These are phyloP conservation scores for Aphelenchoides avenae DNA, from an alignment of 1,140 invertebrate genomes.

Conservation along the genomic window DNA sequence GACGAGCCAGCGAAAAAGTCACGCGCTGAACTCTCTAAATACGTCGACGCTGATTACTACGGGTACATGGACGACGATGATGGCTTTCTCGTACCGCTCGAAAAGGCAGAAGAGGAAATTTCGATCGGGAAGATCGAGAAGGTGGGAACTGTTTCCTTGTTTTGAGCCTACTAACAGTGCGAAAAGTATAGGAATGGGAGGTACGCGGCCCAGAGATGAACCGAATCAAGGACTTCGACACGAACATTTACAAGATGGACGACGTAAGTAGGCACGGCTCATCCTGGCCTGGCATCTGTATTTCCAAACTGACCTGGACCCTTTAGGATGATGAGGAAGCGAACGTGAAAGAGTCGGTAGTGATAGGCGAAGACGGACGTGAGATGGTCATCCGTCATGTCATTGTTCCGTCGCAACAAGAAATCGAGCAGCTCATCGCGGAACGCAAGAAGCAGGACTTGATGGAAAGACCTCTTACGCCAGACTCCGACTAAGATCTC, in stretches of 20 bases:
- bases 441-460: constrained; percentile 56
- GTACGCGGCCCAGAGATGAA: constrained; percentile 46
- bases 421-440: constrained; percentile 54
- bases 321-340: constrained; percentile 52
- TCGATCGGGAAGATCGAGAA: constrained; percentile 32
- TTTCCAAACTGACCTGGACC: constrained; percentile 31
- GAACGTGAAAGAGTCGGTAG: constrained; percentile 52
- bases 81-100: constrained; percentile 82
- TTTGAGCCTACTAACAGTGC: neutral
- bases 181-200: constrained; percentile 28
- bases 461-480: too few species aligned
- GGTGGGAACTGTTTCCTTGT: constrained; percentile 26
- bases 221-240: constrained; percentile 40
- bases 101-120: constrained; percentile 63
- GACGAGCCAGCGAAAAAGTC: constrained; percentile 73
- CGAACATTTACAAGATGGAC: constrained; percentile 51
- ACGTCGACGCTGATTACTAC: constrained; percentile 77
- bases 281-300: neutral
- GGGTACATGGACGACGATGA: constrained; percentile 97
- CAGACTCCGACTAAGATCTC: too few species aligned
- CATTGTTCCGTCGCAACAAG: constrained; percentile 54
- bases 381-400: constrained; percentile 55
- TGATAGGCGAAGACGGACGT: constrained; percentile 51
- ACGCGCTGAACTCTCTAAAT: constrained; percentile 90
- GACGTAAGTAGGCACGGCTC: constrained; percentile 25